Conservation (phyloP, 2,888 invertebrate species). For the Cheilosia pagana region DNA sequence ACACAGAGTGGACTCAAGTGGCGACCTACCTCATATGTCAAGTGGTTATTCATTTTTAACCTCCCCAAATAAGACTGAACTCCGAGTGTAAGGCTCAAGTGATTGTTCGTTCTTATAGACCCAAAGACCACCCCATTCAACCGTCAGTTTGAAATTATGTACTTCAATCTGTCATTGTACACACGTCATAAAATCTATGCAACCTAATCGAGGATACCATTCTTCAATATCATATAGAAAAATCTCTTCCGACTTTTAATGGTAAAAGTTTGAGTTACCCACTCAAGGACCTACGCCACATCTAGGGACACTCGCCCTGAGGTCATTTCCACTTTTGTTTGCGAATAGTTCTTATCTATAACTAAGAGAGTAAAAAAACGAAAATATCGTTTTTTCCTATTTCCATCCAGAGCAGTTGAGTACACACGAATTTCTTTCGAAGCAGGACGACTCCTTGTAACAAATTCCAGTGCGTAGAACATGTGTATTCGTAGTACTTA, state of each 20-base stretch:
- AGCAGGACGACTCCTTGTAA: slow-evolving; percentile 14
- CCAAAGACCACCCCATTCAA: neutral
- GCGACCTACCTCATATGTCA: slow-evolving; percentile 1
- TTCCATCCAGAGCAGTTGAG: neutral
- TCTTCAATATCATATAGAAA: neutral
- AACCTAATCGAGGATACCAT: slow-evolving; percentile 37
- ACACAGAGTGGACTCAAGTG: slow-evolving; percentile 1
- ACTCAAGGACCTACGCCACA: slow-evolving; percentile 9
- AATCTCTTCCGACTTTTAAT: neutral
- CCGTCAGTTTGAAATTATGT: neutral
- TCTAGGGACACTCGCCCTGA: neutral
- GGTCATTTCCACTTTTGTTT: neutral
- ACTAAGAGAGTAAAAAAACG: neutral
- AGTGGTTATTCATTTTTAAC: neutral
- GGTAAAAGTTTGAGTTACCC: neutral
- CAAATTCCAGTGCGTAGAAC: slow-evolving; percentile 24
- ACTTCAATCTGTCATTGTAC: slow-evolving; percentile 12
- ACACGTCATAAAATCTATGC: slow-evolving; percentile 32
- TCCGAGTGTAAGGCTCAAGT: neutral
- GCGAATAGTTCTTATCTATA: neutral
- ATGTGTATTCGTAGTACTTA: neutral
- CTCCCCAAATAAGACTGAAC: neutral
- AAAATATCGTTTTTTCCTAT: slow-evolving; percentile 17
- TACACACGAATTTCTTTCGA: slow-evolving; percentile 32
- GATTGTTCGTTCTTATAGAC: neutral